Evolutionary conservation across 2,113 vertebrate species (phyloP).

Genomic region (Ailuropoda melanoleuca): DNA sequence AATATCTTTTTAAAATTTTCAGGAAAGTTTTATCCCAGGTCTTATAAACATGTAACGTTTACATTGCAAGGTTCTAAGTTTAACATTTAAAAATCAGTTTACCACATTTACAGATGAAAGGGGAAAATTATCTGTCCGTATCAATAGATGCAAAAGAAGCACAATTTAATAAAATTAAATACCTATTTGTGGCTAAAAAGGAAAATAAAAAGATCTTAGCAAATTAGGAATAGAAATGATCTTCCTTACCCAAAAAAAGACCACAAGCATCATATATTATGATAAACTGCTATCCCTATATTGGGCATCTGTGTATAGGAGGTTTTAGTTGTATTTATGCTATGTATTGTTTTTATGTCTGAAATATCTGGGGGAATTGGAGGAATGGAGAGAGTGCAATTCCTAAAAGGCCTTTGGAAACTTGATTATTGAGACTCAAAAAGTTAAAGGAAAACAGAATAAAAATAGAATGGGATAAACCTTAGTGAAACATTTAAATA

Average conservation of each 20-base stretch:
- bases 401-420: not conserved
- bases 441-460: not conserved
- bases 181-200: not conserved
- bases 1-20: not conserved
- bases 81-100: slow-evolving; percentile 8
- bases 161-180: slow-evolving; percentile 1
- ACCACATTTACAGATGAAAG: not conserved
- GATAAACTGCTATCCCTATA: not conserved
- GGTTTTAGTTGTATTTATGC: not conserved
- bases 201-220: not conserved
- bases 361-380: not conserved
- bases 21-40: not conserved
- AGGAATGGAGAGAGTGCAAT: not conserved
- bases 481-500: slow-evolving; percentile 7
- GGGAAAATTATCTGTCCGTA: not conserved
- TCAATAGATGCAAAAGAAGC: not conserved
- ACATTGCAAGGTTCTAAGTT: not conserved
- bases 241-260: not conserved
- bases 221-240: not conserved
- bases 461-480: not conserved
- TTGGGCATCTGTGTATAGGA: not conserved
- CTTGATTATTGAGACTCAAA: not conserved
- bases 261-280: not conserved
- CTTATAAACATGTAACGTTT: not conserved
- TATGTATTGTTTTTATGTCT: not conserved